These are phyloP conservation scores for Gymnorhina tibicen DNA, from an alignment of 2,113 vertebrate species.

Conservation along the genomic window DNA sequence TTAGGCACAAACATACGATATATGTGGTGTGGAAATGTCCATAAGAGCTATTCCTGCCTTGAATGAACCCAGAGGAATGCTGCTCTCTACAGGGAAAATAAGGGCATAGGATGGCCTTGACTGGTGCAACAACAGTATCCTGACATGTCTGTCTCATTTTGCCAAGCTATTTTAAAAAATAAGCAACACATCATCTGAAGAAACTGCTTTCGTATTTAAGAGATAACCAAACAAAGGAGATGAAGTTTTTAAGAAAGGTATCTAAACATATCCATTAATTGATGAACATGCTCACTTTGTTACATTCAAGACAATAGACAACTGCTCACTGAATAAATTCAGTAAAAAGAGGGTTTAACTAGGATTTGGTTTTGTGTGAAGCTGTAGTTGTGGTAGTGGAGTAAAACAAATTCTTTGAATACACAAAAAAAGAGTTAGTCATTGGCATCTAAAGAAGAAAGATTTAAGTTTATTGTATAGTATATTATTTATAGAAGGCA, in stretches of 20 bases:
- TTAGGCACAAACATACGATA: background rate
- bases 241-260: background rate
- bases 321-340: background rate
- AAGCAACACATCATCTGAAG: background rate
- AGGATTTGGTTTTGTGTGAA: background rate
- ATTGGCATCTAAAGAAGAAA: background rate
- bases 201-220: background rate
- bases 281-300: background rate
- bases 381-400: background rate
- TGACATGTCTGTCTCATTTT: background rate
- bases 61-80: background rate
- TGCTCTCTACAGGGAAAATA: background rate
- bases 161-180: background rate
- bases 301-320: background rate
- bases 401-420: constrained; percentile 7
- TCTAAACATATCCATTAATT: background rate
- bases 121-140: background rate
- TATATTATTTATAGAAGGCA: background rate
- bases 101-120: background rate
- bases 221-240: background rate
- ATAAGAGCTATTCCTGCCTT: background rate
- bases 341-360: background rate
- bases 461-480: background rate
- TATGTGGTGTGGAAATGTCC: background rate
- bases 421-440: background rate